These are phyloP conservation scores for Meiosimyza decipiens DNA, from an alignment of 2,888 invertebrate species.

Conservation along the genomic window DNA sequence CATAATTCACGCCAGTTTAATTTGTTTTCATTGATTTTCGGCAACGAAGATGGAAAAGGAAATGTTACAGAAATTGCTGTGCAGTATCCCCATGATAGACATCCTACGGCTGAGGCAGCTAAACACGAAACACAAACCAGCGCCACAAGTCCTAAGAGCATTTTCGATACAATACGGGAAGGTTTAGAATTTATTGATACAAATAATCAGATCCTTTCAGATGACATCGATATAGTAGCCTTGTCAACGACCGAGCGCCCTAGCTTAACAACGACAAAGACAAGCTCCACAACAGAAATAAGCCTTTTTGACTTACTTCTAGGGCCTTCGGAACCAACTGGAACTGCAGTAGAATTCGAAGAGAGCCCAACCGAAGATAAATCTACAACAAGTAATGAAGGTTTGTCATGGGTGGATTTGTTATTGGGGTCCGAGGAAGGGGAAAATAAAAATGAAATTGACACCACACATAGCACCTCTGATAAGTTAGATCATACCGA, in stretches of 20 bases:
- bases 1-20: slow-evolving; percentile 63
- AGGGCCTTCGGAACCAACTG: slow-evolving; percentile 51
- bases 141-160: slow-evolving; percentile 58
- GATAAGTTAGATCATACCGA: slow-evolving; percentile 36
- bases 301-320: slow-evolving; percentile 59
- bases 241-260: slow-evolving; percentile 35
- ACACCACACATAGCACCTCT: not conserved
- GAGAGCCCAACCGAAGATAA: slow-evolving; percentile 42
- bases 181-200: slow-evolving; percentile 64
- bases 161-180: slow-evolving; percentile 62
- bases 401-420: slow-evolving; percentile 57
- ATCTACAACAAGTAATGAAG: slow-evolving; percentile 45
- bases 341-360: slow-evolving; percentile 21
- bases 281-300: slow-evolving; percentile 51
- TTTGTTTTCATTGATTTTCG: slow-evolving; percentile 62
- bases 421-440: slow-evolving; percentile 57
- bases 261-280: not conserved
- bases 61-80: slow-evolving; percentile 49
- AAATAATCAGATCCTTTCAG: slow-evolving; percentile 58
- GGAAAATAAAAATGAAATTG: slow-evolving; percentile 37
- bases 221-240: slow-evolving; percentile 52
- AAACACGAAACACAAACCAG: slow-evolving; percentile 8
- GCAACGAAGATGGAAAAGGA: slow-evolving; percentile 55
- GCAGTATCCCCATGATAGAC: slow-evolving; percentile 58
- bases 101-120: slow-evolving; percentile 45